These are phyloP conservation scores for Nemotelus nigrinus DNA, from an alignment of 2,888 invertebrate genomes.

Conservation along the genomic window DNA sequence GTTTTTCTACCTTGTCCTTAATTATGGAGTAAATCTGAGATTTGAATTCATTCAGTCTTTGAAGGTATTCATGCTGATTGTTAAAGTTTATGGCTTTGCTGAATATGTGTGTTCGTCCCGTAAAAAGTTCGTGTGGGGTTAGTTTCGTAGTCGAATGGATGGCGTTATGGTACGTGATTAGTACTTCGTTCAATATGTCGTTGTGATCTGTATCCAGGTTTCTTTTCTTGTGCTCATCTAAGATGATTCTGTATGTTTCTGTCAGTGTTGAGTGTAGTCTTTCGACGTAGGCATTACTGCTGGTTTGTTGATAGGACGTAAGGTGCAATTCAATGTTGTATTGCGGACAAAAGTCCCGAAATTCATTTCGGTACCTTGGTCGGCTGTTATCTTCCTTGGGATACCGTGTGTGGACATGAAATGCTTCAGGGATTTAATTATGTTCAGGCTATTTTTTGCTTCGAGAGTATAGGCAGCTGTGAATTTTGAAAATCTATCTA, in stretches of 20 bases:
- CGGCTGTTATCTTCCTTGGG: slow-evolving; percentile 16
- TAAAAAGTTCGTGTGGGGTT: slow-evolving; percentile 18
- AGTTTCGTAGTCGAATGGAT: slow-evolving; percentile 30
- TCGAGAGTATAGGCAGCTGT: slow-evolving; percentile 28
- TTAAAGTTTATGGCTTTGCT: slow-evolving; percentile 14
- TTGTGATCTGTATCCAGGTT: slow-evolving; percentile 1
- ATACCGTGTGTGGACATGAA: slow-evolving; percentile 33
- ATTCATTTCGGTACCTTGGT: slow-evolving; percentile 48
- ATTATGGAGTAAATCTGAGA: slow-evolving; percentile 39
- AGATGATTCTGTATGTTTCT: slow-evolving; percentile 51
- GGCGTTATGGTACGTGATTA: slow-evolving; percentile 27
- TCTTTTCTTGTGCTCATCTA: slow-evolving; percentile 42
- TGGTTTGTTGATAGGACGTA: slow-evolving; percentile 49
- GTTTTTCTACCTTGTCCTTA: slow-evolving; percentile 28
- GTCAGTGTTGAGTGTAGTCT: slow-evolving; percentile 49
- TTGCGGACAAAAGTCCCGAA: slow-evolving; percentile 48
- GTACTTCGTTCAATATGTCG: slow-evolving; percentile 19
- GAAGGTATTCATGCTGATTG: slow-evolving; percentile 40
- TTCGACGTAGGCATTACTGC: slow-evolving; percentile 48
- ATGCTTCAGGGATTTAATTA: slow-evolving; percentile 31
- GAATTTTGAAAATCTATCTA: slow-evolving; percentile 43
- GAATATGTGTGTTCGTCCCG: slow-evolving; percentile 17
- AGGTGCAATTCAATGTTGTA: slow-evolving; percentile 44
- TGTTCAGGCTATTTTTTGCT: slow-evolving; percentile 3
- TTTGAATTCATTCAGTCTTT: slow-evolving; percentile 39